Conservation (phyloP, 53 echinoderm and acorn worm genomes). For the Temnopleurus reevesii region DNA sequence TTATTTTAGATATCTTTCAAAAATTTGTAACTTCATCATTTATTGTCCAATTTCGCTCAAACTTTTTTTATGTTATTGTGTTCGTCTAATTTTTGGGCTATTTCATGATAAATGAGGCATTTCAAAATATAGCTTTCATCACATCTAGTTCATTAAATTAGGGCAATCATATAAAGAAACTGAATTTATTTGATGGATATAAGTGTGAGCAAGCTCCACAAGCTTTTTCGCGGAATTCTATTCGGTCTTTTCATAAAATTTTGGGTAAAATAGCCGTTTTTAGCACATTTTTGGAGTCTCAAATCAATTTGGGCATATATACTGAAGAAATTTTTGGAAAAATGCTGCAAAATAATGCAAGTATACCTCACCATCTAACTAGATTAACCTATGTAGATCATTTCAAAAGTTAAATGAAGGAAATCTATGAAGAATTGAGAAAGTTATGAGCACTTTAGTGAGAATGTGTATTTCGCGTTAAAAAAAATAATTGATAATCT, state of each 20-base stretch:
- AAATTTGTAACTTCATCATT: too few relatives aligned
- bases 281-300: slow-evolving; percentile 14
- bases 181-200: slow-evolving; percentile 26
- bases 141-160: slow-evolving; percentile 13
- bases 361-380: neutral
- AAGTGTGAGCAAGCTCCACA: neutral
- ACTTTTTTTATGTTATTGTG: too few relatives aligned
- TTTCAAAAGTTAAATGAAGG: slow-evolving; percentile 10
- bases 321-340: slow-evolving; percentile 26
- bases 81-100: too few relatives aligned
- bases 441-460: slow-evolving; percentile 11
- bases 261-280: neutral
- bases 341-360: slow-evolving; percentile 18
- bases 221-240: slow-evolving; percentile 13
- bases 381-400: neutral
- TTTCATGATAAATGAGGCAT: slow-evolving; percentile 20
- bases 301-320: neutral
- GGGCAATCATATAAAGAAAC: neutral
- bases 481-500: neutral
- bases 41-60: too few relatives aligned
- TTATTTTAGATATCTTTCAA: too few relatives aligned
- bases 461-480: slow-evolving; percentile 37
- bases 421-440: slow-evolving; percentile 15
- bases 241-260: slow-evolving; percentile 9
- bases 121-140: slow-evolving; percentile 12